Conservation (phyloP, 2,113 vertebrate species). For the Myodes glareolus region DNA sequence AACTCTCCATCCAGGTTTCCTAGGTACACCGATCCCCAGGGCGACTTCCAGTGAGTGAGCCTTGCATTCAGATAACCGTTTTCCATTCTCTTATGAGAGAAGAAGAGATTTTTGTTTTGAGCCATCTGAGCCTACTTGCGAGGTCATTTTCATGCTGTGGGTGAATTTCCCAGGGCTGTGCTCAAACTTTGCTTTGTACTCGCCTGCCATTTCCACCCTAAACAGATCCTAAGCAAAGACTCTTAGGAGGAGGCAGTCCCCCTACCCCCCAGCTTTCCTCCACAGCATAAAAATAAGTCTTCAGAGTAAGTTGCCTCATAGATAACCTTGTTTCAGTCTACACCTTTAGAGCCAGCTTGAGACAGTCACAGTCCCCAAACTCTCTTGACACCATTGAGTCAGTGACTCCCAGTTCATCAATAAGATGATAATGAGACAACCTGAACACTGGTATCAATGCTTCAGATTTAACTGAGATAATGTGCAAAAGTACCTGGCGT, state of each 20-base stretch:
- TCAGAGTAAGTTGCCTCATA: not conserved
- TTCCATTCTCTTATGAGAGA: not conserved
- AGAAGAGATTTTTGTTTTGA: not conserved
- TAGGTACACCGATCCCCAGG: no score
- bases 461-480: not conserved
- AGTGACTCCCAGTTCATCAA: not conserved
- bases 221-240: not conserved
- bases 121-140: not conserved
- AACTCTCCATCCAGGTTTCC: not conserved
- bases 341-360: not conserved
- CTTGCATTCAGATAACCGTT: not conserved
- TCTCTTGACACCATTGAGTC: not conserved
- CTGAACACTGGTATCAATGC: not conserved
- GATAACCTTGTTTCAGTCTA: not conserved
- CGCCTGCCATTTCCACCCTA: constrained; percentile 2
- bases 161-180: not conserved
- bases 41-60: not conserved
- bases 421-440: not conserved
- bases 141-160: accelerated
- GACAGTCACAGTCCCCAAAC: not conserved
- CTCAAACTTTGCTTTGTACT: not conserved
- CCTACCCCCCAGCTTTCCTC: no score
- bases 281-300: not conserved
- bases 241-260: not conserved
- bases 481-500: not conserved